A percentile compares a stretch with the other conserved stretches of the same genome.
phyloP scores from a whole-genome alignment of 2,888 invertebrate species.

The Erynnis tages region DNA sequence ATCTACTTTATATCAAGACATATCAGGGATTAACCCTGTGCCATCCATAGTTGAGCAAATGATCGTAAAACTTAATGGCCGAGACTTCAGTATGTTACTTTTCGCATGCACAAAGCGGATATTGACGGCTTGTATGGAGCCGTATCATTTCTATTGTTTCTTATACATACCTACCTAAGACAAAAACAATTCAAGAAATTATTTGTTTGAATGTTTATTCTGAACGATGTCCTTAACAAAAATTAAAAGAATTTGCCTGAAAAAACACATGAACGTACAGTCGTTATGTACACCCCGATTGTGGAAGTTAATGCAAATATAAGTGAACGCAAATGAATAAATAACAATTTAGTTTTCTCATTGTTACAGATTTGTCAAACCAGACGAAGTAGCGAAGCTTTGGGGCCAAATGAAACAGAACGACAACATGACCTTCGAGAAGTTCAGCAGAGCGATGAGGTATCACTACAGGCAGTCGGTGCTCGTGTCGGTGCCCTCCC shows the following conservation, averaged over 20 bases:
- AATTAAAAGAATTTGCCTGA: no score
- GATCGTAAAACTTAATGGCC: conserved; percentile 5
- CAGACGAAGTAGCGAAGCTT: conserved; percentile 91
- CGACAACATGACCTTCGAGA: conserved; percentile 95
- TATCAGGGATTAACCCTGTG: conserved; percentile 4
- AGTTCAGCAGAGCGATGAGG: conserved; percentile 94
- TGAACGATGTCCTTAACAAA: no score
- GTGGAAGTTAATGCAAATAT: no score
- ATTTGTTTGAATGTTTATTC: no score
- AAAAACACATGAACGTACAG: no score
- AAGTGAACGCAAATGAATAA: not conserved
- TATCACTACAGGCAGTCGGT: conserved; percentile 91
- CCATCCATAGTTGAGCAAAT: conserved; percentile 1
- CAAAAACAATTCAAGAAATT: no score
- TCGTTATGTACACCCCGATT: no score
- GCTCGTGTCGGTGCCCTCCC: conserved; percentile 87
- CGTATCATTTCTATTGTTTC: no score
- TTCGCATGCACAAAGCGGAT: conserved; percentile 4
- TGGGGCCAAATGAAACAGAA: conserved; percentile 95
- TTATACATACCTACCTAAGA: no score
- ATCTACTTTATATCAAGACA: conserved; percentile 2
- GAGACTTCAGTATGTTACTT: conserved; percentile 2
- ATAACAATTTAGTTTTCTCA: conserved; percentile 23
- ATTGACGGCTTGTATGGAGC: conserved; percentile 2
- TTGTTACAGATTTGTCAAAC: conserved; percentile 87